Base-by-base conservation (phyloP, 1,140 invertebrate species). In the Drosophila lini region DNA sequence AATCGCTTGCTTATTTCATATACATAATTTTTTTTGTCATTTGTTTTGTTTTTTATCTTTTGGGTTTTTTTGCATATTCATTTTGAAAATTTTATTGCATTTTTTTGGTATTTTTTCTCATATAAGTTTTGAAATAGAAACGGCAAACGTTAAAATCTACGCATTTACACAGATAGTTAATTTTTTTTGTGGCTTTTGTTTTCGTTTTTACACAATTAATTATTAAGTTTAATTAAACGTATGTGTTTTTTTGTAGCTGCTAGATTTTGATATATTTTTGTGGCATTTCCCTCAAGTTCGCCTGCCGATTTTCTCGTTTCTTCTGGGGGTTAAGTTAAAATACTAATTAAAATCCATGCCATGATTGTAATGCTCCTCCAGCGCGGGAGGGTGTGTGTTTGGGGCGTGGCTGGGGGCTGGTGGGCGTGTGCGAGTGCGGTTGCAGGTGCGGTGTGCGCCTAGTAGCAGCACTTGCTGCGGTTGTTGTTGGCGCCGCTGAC, bases 401-500 rank as follows among this genome's bases (percentile, higher is more conserved):
- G 25, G 41, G 19, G 34, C 10, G 36, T 57, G 55, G 55, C 36
- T 42, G 34, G 45, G 11, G 34, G 40, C 40, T 16, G 41, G 41
- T 28, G 41, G 22, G 48, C 22, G 55, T 41, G 32, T 53, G 70
- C 32, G 62, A 22, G 31, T 56, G 73, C 50, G 16, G 3, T 11
- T 19, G 48, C 48, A 31, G 48, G 10, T 50, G 48, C n/a, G n/a
- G 28, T 38, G 56, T 45, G 15, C 3, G 40, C 70, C 69, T 83
- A 86, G 73, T 73, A 91, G 83, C 84, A 95, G 93, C 95, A 96
- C 94, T 96, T 96, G 92, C 95, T 96, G 92, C 95, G 94, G 91
- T 96, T 96, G 93, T 96, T 96, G 92, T 95, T 96, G 67, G 94
- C 95, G 75, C 94, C 94, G 74, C 95, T 95, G 75, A 93, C 93